phyloP scores from a whole-genome alignment of 2,797 vertebrate species.

The Gobionotothen gibberifrons region DNA sequence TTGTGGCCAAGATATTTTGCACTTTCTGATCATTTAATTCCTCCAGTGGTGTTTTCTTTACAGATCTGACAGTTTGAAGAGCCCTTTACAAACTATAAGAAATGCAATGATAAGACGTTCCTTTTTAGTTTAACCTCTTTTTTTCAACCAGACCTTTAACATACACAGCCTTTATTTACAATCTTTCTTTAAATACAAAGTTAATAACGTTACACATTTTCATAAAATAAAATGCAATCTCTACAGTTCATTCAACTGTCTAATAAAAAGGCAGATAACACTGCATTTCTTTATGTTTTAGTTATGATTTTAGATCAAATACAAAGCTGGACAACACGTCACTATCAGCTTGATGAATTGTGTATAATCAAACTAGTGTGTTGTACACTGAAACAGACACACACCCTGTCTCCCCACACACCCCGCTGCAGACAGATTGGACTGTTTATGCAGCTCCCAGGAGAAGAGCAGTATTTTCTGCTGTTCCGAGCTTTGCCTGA shows the following conservation, averaged over 20 bases:
- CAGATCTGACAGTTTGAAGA: conserved; percentile 3
- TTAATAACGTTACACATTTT: not conserved
- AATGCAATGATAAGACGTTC: not conserved
- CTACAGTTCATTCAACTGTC: not conserved
- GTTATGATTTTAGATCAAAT: not conserved
- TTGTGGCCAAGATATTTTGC: not conserved
- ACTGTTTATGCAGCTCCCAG: conserved; percentile 50
- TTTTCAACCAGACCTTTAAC: not conserved
- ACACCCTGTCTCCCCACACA: conserved; percentile 13
- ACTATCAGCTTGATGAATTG: conserved; percentile 9
- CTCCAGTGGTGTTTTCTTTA: conserved; percentile 9
- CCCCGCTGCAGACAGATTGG: conserved; percentile 33
- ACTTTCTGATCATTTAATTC: conserved; percentile 13
- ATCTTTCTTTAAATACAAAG: not conserved
- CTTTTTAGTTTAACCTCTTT: accelerated
- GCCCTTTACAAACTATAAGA: not conserved
- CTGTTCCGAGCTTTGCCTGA: conserved; percentile 46
- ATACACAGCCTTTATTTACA: not conserved
- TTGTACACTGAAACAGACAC: not conserved
- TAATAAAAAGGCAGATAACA: not conserved
- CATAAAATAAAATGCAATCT: not conserved
- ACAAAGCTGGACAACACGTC: not conserved
- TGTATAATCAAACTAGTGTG: conserved; percentile 11
- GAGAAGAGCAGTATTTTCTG: conserved; percentile 45
- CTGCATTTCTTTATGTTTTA: too few species aligned